Percentiles rank a stretch among this genome's conserved stretches.
phyloP scores from a whole-genome alignment of 35 echinoderm and acorn worm genomes.

The Anneissia japonica region DNA sequence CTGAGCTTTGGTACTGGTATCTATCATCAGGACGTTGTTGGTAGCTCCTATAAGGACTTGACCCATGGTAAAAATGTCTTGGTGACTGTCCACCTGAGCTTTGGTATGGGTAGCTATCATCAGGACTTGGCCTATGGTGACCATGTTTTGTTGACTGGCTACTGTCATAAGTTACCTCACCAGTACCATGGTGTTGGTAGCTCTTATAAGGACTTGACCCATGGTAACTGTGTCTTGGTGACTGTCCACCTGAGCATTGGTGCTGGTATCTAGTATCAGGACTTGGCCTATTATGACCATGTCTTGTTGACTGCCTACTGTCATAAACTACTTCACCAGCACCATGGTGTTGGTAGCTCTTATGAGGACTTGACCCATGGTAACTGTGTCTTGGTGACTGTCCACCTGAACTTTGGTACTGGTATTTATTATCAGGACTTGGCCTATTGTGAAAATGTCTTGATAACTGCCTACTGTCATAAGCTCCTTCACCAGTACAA shows the following conservation, averaged over 20 bases:
- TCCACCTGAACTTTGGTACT: not conserved
- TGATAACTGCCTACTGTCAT: not conserved
- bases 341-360: not conserved
- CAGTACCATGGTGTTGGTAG: not conserved
- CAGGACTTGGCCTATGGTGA: not conserved
- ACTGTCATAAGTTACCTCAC: not conserved
- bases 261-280: not conserved
- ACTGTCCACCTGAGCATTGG: not conserved
- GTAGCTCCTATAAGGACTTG: not conserved
- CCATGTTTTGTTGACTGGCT: not conserved
- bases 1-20: not conserved
- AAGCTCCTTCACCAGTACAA: not conserved
- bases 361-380: not conserved
- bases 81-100: not conserved
- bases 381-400: not conserved
- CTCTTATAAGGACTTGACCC: not conserved
- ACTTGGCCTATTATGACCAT: not conserved
- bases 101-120: not conserved
- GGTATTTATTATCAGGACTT: not conserved
- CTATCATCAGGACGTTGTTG: not conserved
- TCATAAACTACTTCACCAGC: too few relatives aligned
- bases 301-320: not conserved
- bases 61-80: not conserved
- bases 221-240: not conserved
- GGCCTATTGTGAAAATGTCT: not conserved